Conservation (phyloP, 2,113 vertebrate species). For the Aviceda subcristata region DNA sequence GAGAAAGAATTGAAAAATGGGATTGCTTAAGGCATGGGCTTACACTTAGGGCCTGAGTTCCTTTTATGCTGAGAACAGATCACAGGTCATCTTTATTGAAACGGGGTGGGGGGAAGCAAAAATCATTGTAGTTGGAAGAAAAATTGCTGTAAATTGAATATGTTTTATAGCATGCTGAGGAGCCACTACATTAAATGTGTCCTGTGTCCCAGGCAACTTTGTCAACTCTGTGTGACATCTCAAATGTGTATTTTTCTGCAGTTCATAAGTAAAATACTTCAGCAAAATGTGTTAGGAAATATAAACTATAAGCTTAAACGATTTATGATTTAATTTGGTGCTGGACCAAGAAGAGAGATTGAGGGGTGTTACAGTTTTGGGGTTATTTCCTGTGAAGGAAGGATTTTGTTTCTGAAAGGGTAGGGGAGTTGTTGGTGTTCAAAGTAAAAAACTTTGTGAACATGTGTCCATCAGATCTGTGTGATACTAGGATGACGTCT, state of each 20-base stretch:
- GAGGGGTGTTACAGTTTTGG: background rate
- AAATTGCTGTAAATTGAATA: background rate
- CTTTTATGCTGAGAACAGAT: background rate
- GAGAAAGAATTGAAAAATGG: background rate
- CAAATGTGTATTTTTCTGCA: background rate
- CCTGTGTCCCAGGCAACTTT: background rate
- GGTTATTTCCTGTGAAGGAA: background rate
- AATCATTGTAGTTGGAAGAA: background rate
- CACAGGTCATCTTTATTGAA: background rate
- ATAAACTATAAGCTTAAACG: background rate
- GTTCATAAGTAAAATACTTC: background rate
- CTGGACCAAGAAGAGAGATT: background rate
- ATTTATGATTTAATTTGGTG: background rate
- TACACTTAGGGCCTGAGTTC: background rate
- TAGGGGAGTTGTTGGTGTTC: background rate
- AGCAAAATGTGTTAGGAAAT: background rate
- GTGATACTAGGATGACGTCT: background rate
- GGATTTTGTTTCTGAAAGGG: background rate
- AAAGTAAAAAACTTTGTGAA: background rate
- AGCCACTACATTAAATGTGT: background rate
- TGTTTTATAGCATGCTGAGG: background rate
- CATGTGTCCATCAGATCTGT: background rate
- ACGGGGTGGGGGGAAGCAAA: fast-evolving
- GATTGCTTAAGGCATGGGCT: background rate
- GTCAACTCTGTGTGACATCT: background rate